Evolutionary conservation across 2,888 invertebrate species (phyloP).

Genomic region (Sarcophaga subvicina): DNA sequence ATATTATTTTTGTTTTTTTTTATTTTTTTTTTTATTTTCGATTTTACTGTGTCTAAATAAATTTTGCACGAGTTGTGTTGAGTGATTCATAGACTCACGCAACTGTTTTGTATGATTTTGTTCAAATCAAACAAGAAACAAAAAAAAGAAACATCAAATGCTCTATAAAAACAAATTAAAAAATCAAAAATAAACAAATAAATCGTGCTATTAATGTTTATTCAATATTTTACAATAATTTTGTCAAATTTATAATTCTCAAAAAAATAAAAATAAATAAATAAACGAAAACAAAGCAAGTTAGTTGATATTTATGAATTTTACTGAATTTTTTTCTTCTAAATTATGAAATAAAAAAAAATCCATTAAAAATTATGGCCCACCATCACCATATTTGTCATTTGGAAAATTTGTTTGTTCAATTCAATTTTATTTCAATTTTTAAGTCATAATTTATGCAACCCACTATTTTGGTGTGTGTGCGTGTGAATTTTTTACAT

Average conservation of each 20-base stretch:
- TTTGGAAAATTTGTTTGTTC: conserved; percentile 61
- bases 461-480: conserved; percentile 49
- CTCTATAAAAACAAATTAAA: conserved; percentile 38
- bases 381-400: conserved; percentile 67
- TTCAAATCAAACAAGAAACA: conserved; percentile 5
- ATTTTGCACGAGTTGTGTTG: conserved; percentile 42
- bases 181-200: conserved; percentile 10
- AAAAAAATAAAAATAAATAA: conserved; percentile 7
- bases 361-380: conserved; percentile 45
- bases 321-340: not conserved
- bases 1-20: not conserved
- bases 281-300: conserved; percentile 13
- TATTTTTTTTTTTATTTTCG: too few relatives aligned
- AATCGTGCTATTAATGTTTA: conserved; percentile 51
- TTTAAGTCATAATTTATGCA: conserved; percentile 54
- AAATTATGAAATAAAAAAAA: not conserved
- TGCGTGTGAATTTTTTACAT: conserved; percentile 2
- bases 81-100: conserved; percentile 71
- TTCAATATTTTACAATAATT: conserved; percentile 54
- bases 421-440: conserved; percentile 29
- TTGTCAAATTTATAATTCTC: conserved; percentile 39
- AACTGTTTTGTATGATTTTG: conserved; percentile 37
- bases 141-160: conserved; percentile 21
- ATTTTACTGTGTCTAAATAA: not conserved
- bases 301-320: conserved; percentile 28